Conservation (phyloP, 2,113 vertebrate species). For the Pelusios castaneus region DNA sequence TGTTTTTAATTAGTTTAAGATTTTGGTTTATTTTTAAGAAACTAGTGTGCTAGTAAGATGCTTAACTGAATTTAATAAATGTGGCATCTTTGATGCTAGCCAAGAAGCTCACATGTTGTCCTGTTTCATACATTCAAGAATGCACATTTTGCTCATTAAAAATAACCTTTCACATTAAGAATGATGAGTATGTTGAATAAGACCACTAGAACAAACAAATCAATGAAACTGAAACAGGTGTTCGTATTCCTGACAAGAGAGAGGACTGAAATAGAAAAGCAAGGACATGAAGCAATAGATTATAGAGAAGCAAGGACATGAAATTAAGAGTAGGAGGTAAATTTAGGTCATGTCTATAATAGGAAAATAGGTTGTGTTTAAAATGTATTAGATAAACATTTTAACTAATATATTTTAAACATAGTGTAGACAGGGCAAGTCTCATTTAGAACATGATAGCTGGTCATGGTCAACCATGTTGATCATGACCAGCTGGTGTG, state of each 20-base stretch:
- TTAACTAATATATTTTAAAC: neutral
- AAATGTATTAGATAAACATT: neutral
- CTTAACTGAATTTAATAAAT: conserved; percentile 1
- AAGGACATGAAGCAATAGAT: too few relatives aligned
- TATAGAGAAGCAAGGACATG: neutral
- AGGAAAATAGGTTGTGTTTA: neutral
- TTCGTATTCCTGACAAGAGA: neutral
- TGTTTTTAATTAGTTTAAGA: neutral
- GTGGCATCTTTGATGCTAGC: neutral
- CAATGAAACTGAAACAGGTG: neutral
- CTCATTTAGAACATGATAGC: neutral
- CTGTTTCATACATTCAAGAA: neutral
- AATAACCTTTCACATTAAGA: neutral
- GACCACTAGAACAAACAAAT: neutral
- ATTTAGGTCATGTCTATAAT: neutral
- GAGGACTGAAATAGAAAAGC: neutral
- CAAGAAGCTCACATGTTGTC: neutral
- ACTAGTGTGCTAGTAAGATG: neutral
- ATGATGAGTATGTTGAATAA: neutral
- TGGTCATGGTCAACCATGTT: neutral
- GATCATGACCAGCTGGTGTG: too few relatives aligned
- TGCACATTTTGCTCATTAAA: neutral
- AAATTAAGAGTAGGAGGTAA: neutral
- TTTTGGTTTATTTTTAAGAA: neutral
- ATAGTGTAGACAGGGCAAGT: neutral